Base-by-base conservation (phyloP, 2,797 vertebrate genomes). In the Sciaenops ocellatus region DNA sequence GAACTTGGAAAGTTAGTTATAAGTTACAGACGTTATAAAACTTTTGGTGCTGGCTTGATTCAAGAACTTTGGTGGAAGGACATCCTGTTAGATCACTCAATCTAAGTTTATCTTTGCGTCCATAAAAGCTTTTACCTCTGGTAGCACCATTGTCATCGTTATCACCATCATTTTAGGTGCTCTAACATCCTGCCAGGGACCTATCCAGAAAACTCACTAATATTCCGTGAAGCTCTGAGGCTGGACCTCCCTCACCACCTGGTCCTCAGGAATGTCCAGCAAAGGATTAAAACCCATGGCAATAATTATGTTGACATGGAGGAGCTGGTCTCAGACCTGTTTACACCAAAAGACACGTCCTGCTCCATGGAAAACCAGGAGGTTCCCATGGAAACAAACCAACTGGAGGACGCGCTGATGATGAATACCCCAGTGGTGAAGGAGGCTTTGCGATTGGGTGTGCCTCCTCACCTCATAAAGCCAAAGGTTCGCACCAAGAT, bases 311-410 rank as follows among this genome's bases (percentile, higher is more conserved):
- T 30, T 10, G 48, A 67, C 15, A 2, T 67, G 7, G 38, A 22
- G 64, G 34, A 52, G 20, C 50, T 67, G 34, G 30, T 67, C n/a
- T 22, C 64, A 26, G 65, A 68, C 46, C 38, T 68, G 51, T 68
- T 68, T n/a, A 3, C 50, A 3, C 22, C 34, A 11, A 26, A 6
- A 6, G 22, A 18, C 50, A 3, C 2, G 11, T 52, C 48, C 52
- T 5, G 2, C 11, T 5, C 34, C 3, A 4, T 13, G 12, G 16
- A 69, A 1, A 9, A 16, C 12, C 17, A 56, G 12, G 67, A 57
- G 26, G 52, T 69, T 16, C 67, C 52, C 41, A 69, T 69, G 67
- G 67, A 69, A 22, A 69, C 67, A 1, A 22, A 69, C 41, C 67
- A 69, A 42, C 26, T 56, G 42, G 67, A 69, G 18, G 54, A 69